phyloP scores from a whole-genome alignment of 1,140 invertebrate species.

The Pemphigus obesinymphae region DNA sequence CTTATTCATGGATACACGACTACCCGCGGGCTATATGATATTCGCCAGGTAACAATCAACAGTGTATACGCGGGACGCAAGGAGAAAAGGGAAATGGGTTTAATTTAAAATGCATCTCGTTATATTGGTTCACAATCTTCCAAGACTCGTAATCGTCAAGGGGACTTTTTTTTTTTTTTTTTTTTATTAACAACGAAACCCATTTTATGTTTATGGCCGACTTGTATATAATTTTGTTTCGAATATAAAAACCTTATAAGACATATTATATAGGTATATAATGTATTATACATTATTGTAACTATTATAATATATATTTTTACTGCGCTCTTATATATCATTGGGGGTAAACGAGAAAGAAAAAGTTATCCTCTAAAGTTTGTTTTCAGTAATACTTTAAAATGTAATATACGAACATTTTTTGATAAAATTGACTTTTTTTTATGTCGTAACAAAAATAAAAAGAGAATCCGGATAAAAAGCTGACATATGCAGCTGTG shows the following conservation, averaged over 20 bases:
- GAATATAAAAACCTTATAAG: no score
- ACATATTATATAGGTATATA: neutral
- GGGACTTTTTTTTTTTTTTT: neutral
- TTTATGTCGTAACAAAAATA: neutral
- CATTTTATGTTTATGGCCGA: neutral
- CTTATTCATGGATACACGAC: neutral
- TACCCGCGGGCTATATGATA: neutral
- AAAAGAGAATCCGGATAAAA: neutral
- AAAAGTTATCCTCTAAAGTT: neutral
- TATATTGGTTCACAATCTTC: neutral
- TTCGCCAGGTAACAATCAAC: neutral
- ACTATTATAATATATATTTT: neutral
- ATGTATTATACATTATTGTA: neutral
- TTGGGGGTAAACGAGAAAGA: neutral
- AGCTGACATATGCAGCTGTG: neutral
- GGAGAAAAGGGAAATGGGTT: neutral
- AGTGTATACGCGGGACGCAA: neutral
- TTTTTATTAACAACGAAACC: neutral
- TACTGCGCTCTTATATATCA: neutral
- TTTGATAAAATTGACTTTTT: neutral
- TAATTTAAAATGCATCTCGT: conserved; percentile 18
- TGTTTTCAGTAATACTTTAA: neutral
- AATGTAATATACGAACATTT: neutral
- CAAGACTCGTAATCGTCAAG: neutral
- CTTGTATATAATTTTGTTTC: neutral